Evolutionary conservation across 1,140 invertebrate genomes (phyloP).

Genomic region (Idris sp.): DNA sequence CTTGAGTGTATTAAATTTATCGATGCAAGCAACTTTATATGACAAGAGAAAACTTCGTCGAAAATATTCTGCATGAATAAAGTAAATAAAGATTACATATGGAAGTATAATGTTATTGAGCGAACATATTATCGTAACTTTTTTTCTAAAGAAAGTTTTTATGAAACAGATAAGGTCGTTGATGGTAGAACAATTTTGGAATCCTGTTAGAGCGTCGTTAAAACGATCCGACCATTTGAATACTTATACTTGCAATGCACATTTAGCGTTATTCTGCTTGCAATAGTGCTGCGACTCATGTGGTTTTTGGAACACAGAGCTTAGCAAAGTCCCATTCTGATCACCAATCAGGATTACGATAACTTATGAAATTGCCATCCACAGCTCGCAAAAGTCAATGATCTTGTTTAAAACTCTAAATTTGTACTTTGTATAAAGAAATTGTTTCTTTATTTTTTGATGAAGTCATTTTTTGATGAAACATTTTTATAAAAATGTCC

Average conservation of each 20-base stretch:
- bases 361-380: conserved; percentile 51
- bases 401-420: not conserved
- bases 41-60: conserved; percentile 13
- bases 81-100: conserved; percentile 19
- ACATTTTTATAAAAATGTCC: too few relatives aligned
- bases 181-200: not conserved
- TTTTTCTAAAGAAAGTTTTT: too few relatives aligned
- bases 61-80: conserved; percentile 16
- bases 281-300: conserved; percentile 20
- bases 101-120: conserved; percentile 13
- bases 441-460: conserved; percentile 21
- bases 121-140: too few relatives aligned
- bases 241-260: conserved; percentile 26
- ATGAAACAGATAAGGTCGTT: not conserved
- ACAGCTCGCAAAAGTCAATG: conserved; percentile 16
- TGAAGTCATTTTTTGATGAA: too few relatives aligned
- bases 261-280: conserved; percentile 25
- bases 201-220: not conserved
- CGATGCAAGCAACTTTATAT: not conserved
- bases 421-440: conserved; percentile 30
- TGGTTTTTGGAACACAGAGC: conserved; percentile 25
- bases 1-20: conserved; percentile 15
- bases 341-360: conserved; percentile 52
- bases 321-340: conserved; percentile 44
- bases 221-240: not conserved